Percentiles rank a stretch among this genome's conserved stretches.
phyloP scores from a whole-genome alignment of 2,797 vertebrate genomes.

The Hippocampus kuda region DNA sequence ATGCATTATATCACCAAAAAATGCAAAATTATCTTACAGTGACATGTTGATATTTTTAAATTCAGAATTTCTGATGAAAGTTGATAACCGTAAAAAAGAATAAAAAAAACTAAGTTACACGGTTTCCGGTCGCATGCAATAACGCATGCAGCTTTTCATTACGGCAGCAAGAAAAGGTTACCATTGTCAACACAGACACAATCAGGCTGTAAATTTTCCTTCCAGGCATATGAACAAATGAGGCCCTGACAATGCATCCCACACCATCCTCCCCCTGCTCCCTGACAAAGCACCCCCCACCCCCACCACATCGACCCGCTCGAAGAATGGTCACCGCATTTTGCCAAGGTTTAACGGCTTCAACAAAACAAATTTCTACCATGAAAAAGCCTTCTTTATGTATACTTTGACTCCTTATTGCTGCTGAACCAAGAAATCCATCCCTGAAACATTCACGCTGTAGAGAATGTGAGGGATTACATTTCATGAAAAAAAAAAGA shows the following conservation, averaged over 20 bases:
- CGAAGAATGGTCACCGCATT: constrained; percentile 40
- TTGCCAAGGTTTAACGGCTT: constrained; percentile 46
- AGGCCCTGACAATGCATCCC: constrained; percentile 42
- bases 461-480: too few relatives aligned
- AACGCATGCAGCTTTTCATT: constrained; percentile 8
- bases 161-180: constrained; percentile 23
- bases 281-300: constrained; percentile 29
- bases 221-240: constrained; percentile 40
- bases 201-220: constrained; percentile 39
- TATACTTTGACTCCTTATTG: too few relatives aligned
- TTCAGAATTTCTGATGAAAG: neutral
- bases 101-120: neutral
- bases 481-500: too few relatives aligned
- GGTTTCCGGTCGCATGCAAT: neutral
- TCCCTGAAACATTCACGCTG: too few relatives aligned
- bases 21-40: neutral
- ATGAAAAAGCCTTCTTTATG: constrained; percentile 33
- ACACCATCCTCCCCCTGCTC: constrained; percentile 35
- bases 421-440: too few relatives aligned
- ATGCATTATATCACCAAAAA: neutral
- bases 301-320: constrained; percentile 39
- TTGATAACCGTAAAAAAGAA: neutral
- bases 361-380: constrained; percentile 38
- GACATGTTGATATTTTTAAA: neutral
- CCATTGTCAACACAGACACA: constrained; percentile 37